A percentile compares a stretch with the other conserved stretches of the same genome.
phyloP scores from a whole-genome alignment of 2,797 vertebrate species.

The Atherinosoma microstoma region DNA sequence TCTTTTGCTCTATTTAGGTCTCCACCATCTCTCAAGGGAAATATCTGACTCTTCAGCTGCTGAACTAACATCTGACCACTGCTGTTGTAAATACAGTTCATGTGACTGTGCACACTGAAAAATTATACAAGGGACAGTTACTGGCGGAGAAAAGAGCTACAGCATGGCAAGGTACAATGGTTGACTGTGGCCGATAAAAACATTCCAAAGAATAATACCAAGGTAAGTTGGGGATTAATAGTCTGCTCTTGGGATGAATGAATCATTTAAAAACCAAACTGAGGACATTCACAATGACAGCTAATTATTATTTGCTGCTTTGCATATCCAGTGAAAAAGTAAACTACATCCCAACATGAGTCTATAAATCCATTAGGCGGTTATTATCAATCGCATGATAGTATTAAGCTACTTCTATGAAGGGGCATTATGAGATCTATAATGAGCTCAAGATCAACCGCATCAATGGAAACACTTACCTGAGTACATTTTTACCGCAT shows the following conservation, averaged over 20 bases:
- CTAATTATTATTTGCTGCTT: neutral
- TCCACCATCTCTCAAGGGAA: neutral
- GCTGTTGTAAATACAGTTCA: conserved; percentile 16
- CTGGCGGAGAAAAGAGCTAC: conserved; percentile 1
- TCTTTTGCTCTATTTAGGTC: conserved; percentile 13
- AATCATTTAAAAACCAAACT: conserved; percentile 20
- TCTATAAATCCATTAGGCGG: conserved; percentile 5
- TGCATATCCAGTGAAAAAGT: conserved; percentile 4
- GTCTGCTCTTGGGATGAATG: neutral
- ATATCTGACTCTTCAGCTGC: neutral
- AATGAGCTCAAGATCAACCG: conserved; percentile 28
- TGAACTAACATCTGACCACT: conserved; percentile 23
- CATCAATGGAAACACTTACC: conserved; percentile 10
- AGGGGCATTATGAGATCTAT: conserved; percentile 10
- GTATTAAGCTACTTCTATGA: conserved; percentile 14
- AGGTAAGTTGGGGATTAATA: neutral
- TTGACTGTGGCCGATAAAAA: neutral
- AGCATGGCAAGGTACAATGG: neutral
- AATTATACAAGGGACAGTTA: conserved; percentile 6
- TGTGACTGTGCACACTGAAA: conserved; percentile 6
- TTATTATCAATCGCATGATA: conserved; percentile 1
- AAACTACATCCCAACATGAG: conserved; percentile 3
- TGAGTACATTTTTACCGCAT: neutral
- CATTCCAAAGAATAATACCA: neutral
- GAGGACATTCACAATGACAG: neutral